phyloP scores from a whole-genome alignment of 1,140 invertebrate genomes.

The Pachypeltis micranthus region DNA sequence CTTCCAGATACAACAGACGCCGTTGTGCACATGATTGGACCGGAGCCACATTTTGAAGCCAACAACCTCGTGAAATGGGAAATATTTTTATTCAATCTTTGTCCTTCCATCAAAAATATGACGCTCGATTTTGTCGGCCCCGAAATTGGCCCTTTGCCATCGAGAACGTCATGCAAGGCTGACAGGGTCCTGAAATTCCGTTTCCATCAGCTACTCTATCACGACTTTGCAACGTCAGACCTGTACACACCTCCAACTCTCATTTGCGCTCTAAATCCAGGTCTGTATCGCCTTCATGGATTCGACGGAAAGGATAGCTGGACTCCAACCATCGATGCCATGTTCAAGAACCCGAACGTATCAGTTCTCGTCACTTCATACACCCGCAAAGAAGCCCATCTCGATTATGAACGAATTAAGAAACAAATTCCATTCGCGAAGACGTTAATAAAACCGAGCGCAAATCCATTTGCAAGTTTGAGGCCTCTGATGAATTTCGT shows the following conservation, averaged over 20 bases:
- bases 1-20: not conserved
- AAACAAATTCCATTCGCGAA: not conserved
- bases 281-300: not conserved
- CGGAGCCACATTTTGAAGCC: constrained; percentile 13
- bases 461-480: constrained; percentile 6
- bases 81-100: constrained; percentile 2
- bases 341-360: not conserved
- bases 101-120: not conserved
- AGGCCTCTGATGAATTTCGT: constrained; percentile 15
- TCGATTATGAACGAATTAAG: not conserved
- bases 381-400: constrained; percentile 3
- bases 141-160: constrained; percentile 8
- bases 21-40: constrained; percentile 9
- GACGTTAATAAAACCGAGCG: not conserved
- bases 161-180: not conserved
- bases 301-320: not conserved
- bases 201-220: constrained; percentile 5
- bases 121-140: constrained; percentile 11
- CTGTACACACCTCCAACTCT: not conserved
- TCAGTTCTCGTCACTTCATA: constrained; percentile 11
- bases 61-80: constrained; percentile 15
- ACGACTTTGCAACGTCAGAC: not conserved
- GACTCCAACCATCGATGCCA: not conserved
- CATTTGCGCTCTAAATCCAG: constrained; percentile 13
- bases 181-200: not conserved